phyloP scores from a whole-genome alignment of 2,113 vertebrate species.

The Ptyas mucosa region DNA sequence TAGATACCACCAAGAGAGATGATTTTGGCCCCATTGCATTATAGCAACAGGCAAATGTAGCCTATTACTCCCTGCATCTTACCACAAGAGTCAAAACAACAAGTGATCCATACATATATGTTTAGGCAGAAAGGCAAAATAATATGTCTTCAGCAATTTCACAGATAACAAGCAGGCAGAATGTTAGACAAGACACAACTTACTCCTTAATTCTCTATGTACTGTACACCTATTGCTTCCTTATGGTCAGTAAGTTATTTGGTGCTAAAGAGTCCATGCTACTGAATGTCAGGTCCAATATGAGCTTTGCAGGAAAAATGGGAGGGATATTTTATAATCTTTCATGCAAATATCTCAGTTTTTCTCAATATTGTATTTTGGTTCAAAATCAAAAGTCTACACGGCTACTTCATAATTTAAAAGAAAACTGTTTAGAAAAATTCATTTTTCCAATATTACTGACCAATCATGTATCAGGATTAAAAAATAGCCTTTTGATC shows the following conservation, averaged over 20 bases:
- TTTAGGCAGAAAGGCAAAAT: not conserved
- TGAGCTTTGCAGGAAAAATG: not conserved
- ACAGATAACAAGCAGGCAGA: not conserved
- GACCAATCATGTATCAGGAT: constrained; percentile 8
- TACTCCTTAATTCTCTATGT: not conserved
- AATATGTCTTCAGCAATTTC: not conserved
- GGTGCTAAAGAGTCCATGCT: not conserved
- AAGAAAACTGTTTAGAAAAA: not conserved
- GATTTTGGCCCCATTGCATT: not conserved
- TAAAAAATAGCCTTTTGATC: not conserved
- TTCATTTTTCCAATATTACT: not conserved
- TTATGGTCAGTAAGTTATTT: not conserved
- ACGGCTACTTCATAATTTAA: not conserved
- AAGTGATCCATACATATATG: not conserved
- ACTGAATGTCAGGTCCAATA: not conserved
- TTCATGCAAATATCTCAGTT: not conserved
- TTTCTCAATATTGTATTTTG: not conserved
- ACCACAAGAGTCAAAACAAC: not conserved
- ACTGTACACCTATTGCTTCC: not conserved
- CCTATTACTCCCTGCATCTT: not conserved
- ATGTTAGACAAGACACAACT: not conserved
- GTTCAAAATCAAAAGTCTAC: not conserved
- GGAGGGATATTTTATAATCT: not conserved
- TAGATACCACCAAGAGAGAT: not conserved
- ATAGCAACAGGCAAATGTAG: not conserved